phyloP scores from a whole-genome alignment of 2,888 invertebrate species.

The Kryphioiulus occultus region DNA sequence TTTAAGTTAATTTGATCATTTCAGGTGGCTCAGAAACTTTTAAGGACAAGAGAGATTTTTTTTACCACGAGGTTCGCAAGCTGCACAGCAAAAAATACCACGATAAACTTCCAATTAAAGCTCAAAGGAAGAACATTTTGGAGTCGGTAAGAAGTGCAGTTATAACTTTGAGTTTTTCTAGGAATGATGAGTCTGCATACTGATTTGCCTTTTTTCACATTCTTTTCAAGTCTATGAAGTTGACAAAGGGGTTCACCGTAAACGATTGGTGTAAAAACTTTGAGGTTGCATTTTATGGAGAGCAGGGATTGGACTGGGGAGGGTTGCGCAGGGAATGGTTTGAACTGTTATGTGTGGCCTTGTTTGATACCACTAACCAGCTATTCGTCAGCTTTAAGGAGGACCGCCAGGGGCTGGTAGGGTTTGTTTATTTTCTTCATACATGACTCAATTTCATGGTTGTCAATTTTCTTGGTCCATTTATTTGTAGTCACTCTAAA shows the following conservation, averaged over 20 bases:
- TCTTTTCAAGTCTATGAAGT: constrained; percentile 74
- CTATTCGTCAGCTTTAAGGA: constrained; percentile 88
- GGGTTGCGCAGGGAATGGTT: constrained; percentile 95
- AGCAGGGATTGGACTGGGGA: constrained; percentile 95
- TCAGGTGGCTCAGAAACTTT: constrained; percentile 89
- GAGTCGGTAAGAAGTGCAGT: constrained; percentile 69
- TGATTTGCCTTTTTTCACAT: neutral
- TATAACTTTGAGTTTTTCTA: neutral
- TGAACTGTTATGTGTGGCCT: constrained; percentile 82
- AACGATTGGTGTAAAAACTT: constrained; percentile 95
- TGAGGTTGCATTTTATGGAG: constrained; percentile 91
- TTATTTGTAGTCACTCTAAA: no score
- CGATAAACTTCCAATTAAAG: constrained; percentile 82
- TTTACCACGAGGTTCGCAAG: constrained; percentile 82
- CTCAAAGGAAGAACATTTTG: constrained; percentile 79
- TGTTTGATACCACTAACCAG: constrained; percentile 82
- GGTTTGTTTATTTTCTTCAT: constrained; percentile 51
- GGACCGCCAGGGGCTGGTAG: constrained; percentile 79
- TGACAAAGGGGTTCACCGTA: constrained; percentile 83
- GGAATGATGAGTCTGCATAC: neutral
- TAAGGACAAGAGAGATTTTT: constrained; percentile 76
- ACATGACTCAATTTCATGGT: neutral
- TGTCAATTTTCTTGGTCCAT: neutral
- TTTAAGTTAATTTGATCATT: constrained; percentile 50
- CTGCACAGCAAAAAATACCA: constrained; percentile 87